Evolutionary conservation across 2,113 vertebrate species (phyloP).

Genomic region (Chelonoidis abingdonii): DNA sequence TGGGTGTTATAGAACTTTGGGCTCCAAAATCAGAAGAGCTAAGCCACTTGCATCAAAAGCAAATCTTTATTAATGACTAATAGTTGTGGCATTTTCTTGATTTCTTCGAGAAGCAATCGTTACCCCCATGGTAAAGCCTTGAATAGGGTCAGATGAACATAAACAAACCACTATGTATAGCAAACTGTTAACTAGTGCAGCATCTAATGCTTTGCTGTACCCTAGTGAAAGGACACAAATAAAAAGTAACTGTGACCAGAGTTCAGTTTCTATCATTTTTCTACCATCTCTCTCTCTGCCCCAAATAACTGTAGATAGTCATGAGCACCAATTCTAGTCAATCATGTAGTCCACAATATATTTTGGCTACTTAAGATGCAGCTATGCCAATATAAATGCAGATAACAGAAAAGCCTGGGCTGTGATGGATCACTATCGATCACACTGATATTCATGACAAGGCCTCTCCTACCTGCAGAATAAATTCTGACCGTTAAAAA

Average conservation of each 20-base stretch:
- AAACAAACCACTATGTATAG: not conserved
- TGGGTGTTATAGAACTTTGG: not conserved
- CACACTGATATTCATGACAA: not conserved
- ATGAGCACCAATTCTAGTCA: not conserved
- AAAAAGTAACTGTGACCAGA: not conserved
- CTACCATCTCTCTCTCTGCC: not conserved
- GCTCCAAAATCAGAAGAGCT: not conserved
- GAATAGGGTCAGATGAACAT: not conserved
- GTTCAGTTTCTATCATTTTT: not conserved
- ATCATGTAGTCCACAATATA: not conserved
- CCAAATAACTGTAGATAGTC: not conserved
- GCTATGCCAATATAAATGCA: not conserved
- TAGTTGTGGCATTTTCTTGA: not conserved
- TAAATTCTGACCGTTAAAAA: not conserved
- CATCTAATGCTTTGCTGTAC: not conserved
- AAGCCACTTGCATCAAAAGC: not conserved
- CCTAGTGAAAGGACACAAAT: not conserved
- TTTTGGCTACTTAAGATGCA: not conserved
- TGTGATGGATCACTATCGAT: not conserved
- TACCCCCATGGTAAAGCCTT: not conserved
- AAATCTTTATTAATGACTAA: not conserved
- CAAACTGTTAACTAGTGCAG: not conserved
- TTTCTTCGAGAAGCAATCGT: not conserved
- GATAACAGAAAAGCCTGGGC: not conserved
- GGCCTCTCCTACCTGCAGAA: not conserved